A percentile compares a stretch with the other conserved stretches of the same genome.
Evolutionary conservation across 2,113 vertebrate species (phyloP).

Genomic region (Catharus minimus): DNA sequence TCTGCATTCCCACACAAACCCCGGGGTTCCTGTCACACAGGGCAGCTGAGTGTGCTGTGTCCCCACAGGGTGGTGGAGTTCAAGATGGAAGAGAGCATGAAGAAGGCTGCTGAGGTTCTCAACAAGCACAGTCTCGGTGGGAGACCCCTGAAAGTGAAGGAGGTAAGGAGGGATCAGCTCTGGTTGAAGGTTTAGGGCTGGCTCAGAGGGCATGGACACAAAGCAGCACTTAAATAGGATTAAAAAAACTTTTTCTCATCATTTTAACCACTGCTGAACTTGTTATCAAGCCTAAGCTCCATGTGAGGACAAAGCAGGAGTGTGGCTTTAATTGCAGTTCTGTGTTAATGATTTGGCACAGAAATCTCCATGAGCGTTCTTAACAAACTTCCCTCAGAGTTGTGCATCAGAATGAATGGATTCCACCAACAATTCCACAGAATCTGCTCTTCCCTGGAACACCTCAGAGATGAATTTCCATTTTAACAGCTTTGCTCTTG

Average conservation of each 20-base stretch:
- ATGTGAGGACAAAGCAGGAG: background rate
- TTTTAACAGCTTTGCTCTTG: background rate
- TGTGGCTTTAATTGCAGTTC: background rate
- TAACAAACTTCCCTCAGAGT: background rate
- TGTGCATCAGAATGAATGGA: background rate
- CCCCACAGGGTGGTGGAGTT: slow-evolving; percentile 92
- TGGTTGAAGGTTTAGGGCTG: background rate
- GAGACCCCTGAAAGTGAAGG: slow-evolving; percentile 95
- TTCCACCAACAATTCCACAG: background rate
- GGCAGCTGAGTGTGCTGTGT: slow-evolving; percentile 26
- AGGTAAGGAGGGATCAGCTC: slow-evolving; percentile 73
- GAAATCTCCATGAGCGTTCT: background rate
- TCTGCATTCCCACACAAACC: background rate
- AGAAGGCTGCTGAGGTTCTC: slow-evolving; percentile 94
- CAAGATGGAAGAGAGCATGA: slow-evolving; percentile 97
- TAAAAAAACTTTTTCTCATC: accelerated
- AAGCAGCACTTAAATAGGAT: background rate
- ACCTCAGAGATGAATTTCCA: background rate
- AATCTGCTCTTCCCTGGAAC: background rate
- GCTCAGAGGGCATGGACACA: background rate
- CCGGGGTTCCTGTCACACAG: background rate
- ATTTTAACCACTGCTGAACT: background rate
- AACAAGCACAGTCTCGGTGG: slow-evolving; percentile 96
- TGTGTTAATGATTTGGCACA: background rate
- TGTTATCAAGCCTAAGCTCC: background rate